Conservation (phyloP, 2,888 invertebrate species). For the Melieria crassipennis region DNA sequence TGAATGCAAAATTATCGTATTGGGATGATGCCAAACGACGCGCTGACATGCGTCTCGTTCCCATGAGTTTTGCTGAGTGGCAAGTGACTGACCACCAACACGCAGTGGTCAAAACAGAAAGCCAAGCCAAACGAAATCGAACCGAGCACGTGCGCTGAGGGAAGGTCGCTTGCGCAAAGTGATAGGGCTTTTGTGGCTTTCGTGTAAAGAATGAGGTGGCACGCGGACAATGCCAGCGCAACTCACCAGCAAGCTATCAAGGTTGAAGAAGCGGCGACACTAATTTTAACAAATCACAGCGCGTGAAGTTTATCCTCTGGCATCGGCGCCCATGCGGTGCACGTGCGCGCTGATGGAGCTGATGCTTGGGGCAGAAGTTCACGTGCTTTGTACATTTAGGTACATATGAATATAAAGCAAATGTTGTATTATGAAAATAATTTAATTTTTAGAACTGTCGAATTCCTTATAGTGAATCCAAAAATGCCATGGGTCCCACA, state of each 20-base stretch:
- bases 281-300: not conserved
- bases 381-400: slow-evolving; percentile 33
- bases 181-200: not conserved
- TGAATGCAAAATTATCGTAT: too few relatives aligned
- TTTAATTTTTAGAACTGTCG: slow-evolving; percentile 58
- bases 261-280: slow-evolving; percentile 14
- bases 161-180: too few relatives aligned
- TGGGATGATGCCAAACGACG: too few relatives aligned
- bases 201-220: not conserved
- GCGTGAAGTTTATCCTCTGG: not conserved
- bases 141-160: too few relatives aligned
- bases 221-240: not conserved
- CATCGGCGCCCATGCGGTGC: not conserved
- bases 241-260: not conserved
- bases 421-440: slow-evolving; percentile 38
- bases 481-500: slow-evolving; percentile 34
- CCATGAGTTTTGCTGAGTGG: too few relatives aligned
- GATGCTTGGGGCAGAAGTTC: slow-evolving; percentile 13
- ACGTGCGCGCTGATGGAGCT: not conserved
- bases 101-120: too few relatives aligned
- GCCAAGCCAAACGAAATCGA: too few relatives aligned
- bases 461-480: slow-evolving; percentile 57
- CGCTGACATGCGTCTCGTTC: too few relatives aligned
- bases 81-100: too few relatives aligned
- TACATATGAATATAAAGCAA: slow-evolving; percentile 39